A percentile compares a stretch with the other conserved stretches of the same genome.
Conservation (phyloP, 2,113 vertebrate species). For the Alethe diademata region DNA sequence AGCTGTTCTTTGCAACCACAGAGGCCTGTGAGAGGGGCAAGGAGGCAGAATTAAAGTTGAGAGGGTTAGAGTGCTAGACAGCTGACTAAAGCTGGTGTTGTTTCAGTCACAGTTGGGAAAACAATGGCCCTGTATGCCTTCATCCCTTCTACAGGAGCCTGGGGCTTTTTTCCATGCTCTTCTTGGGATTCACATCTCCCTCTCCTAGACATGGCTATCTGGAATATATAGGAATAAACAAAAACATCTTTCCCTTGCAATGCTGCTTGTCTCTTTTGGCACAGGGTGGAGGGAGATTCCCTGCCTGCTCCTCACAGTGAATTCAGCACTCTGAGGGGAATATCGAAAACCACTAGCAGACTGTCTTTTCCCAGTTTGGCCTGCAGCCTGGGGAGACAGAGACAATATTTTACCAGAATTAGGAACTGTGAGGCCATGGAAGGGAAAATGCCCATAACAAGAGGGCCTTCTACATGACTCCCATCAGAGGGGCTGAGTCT, state of each 20-base stretch:
- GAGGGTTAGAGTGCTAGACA: background rate
- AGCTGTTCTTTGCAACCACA: background rate
- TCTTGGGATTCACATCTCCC: background rate
- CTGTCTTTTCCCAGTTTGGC: background rate
- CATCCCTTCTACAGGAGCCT: background rate
- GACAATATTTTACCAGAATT: background rate
- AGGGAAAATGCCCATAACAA: background rate
- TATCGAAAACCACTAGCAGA: background rate
- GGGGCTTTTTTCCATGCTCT: background rate
- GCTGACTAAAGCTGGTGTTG: background rate
- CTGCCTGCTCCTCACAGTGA: background rate
- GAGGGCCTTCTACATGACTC: background rate
- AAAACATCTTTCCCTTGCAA: background rate
- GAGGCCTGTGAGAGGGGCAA: background rate
- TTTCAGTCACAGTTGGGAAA: background rate
- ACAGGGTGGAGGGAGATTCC: fast-evolving
- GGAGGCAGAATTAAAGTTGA: background rate
- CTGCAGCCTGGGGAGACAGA: background rate
- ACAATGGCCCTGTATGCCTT: background rate
- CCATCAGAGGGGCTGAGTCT: background rate
- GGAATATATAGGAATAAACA: background rate
- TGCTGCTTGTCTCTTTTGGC: background rate
- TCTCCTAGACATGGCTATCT: background rate
- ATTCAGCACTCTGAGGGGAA: background rate
- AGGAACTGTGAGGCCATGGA: background rate